phyloP scores from a whole-genome alignment of 2,888 invertebrate species.

The Lamproptera curius region DNA sequence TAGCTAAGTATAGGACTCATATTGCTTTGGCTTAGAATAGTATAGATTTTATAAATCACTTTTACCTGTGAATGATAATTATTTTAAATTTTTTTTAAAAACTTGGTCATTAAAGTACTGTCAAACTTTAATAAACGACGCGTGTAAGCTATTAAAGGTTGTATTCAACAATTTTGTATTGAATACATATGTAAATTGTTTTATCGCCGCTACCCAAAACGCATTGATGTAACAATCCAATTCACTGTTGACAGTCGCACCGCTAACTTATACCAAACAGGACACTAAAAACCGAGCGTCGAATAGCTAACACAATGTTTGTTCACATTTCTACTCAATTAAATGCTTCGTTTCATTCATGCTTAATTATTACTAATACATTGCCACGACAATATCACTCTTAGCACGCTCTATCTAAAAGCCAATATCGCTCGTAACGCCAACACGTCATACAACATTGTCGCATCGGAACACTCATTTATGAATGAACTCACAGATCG shows the following conservation, averaged over 20 bases:
- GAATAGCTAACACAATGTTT: conserved; percentile 58
- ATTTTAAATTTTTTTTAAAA: too few relatives aligned
- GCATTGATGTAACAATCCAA: conserved; percentile 1
- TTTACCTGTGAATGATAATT: too few relatives aligned
- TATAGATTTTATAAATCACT: too few relatives aligned
- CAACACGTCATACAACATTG: conserved; percentile 67
- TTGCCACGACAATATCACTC: conserved; percentile 46
- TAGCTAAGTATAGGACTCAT: too few relatives aligned
- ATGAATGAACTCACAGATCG: conserved; percentile 78
- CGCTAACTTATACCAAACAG: conserved; percentile 30
- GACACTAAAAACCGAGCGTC: conserved; percentile 35
- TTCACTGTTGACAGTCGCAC: conserved; percentile 1
- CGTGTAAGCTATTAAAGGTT: too few relatives aligned
- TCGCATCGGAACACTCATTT: conserved; percentile 63
- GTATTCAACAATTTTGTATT: too few relatives aligned
- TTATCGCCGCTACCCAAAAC: not conserved
- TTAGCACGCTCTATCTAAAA: conserved; percentile 45
- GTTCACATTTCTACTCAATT: conserved; percentile 70
- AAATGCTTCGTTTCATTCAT: conserved; percentile 71
- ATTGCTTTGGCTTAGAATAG: too few relatives aligned
- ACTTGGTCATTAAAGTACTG: too few relatives aligned
- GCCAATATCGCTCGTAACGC: conserved; percentile 43
- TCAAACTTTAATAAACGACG: too few relatives aligned
- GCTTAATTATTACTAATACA: conserved; percentile 55
- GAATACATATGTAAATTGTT: too few relatives aligned